Percentiles rank a stretch among this genome's conserved stretches.
Evolutionary conservation across 2,888 invertebrate genomes (phyloP).

Genomic region (Leptinotarsa rubiginosa): DNA sequence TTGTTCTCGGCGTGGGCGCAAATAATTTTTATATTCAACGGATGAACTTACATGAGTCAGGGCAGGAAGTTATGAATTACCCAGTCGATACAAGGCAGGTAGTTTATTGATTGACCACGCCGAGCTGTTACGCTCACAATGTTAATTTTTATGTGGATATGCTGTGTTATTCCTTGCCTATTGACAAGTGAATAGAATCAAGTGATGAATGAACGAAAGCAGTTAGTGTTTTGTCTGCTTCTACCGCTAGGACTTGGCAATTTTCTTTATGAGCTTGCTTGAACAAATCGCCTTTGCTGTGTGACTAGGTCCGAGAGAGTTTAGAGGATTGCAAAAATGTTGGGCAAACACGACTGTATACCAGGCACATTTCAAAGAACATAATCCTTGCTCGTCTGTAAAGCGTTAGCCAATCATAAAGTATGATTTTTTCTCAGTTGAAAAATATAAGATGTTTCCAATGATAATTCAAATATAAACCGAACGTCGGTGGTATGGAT

Average conservation of each 20-base stretch:
- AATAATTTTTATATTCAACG: conserved; percentile 54
- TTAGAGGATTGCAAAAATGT: background rate
- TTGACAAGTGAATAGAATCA: conserved; percentile 14
- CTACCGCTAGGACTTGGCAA: too few species aligned
- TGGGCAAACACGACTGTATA: background rate
- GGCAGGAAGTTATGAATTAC: conserved; percentile 58
- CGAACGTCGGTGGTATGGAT: too few species aligned
- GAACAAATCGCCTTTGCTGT: background rate
- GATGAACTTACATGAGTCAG: conserved; percentile 56
- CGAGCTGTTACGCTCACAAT: conserved; percentile 14
- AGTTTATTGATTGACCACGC: conserved; percentile 39
- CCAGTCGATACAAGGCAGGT: conserved; percentile 34
- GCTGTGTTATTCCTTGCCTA: conserved; percentile 10
- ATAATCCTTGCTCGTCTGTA: background rate
- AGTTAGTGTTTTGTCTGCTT: conserved; percentile 8
- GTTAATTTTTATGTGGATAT: conserved; percentile 11
- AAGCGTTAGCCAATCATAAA: too few species aligned
- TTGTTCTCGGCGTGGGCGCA: conserved; percentile 14
- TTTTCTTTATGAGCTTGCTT: background rate
- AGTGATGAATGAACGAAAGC: background rate
- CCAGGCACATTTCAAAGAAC: background rate
- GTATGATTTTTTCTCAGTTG: too few species aligned
- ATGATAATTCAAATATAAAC: too few species aligned
- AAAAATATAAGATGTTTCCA: too few species aligned
- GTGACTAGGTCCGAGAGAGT: background rate